These are phyloP conservation scores for Rhadinocentrus ornatus DNA, from an alignment of 2,797 vertebrate genomes.

Conservation along the genomic window DNA sequence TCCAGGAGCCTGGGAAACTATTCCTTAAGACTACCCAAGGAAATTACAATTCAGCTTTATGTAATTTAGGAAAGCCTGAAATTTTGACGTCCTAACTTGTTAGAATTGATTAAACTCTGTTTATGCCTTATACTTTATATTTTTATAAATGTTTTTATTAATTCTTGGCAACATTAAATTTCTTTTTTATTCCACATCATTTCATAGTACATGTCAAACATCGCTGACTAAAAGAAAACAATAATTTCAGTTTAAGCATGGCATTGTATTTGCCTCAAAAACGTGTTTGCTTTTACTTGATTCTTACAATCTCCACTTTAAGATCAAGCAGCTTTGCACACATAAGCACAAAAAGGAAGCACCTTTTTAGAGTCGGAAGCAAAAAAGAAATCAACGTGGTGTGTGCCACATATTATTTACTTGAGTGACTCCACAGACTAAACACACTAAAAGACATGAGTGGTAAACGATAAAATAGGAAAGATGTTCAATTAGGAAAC, in stretches of 20 bases:
- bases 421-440: constrained; percentile 55
- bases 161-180: no score
- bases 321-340: constrained; percentile 6
- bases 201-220: constrained; percentile 12
- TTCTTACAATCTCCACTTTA: constrained; percentile 21
- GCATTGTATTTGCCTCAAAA: background rate
- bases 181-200: no score
- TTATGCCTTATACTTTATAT: no score
- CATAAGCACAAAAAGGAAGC: constrained; percentile 21
- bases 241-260: constrained; percentile 7
- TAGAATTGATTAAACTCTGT: no score
- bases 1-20: no score
- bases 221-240: constrained; percentile 12
- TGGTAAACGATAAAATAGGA: constrained; percentile 65
- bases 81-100: no score
- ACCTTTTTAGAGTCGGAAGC: constrained; percentile 15
- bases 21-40: no score
- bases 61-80: no score
- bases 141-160: no score
- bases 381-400: constrained; percentile 29
- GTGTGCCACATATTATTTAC: constrained; percentile 60
- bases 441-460: constrained; percentile 59
- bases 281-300: constrained; percentile 15
- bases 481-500: constrained; percentile 74
- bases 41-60: no score